Evolutionary conservation across 2,888 invertebrate genomes (phyloP), one percentile per base, ranked within the genome.

Genomic region (Drosophila monieri): DNA sequence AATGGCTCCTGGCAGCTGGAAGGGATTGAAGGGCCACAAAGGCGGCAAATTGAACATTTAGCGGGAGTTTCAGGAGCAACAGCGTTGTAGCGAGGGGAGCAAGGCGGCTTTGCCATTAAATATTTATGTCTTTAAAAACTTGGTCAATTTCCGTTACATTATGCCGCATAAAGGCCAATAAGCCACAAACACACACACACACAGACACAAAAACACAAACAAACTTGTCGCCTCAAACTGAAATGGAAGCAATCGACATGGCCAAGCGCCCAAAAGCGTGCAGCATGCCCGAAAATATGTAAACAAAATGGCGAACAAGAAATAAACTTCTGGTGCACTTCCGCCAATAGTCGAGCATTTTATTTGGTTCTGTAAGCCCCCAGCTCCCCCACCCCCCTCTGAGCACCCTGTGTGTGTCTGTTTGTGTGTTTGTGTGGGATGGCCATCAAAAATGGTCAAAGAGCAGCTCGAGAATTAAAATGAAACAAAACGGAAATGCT

Each of bases 301-400:
- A 69, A 76, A 71, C 78, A 83, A 76, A 85, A 80, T 84, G 80
- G 85, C 80, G 75, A 58, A 76, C 73, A 76, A 83, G 77, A 83
- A 85, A 78, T 77, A 68, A 85, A 85, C 84, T 86, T 86, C 84
- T 86, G 86, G 81, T 79, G 66, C 73, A 85, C 85, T 84, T 86
- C 85, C 85, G 85, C 81, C 80, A 78, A 76, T 83, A 84, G 83
- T 83, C 78, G 83, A 85, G 85, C 77, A 80, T 84, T 85, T 85
- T 78, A 83, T 85, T 84, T 77, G 76, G 78, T 81, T 80, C 85
- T 74, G 59, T 51, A 30, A 14, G 60, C 75, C 72, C 58, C 12
- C 21, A 10, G 18, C 5, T 65, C 75, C 72, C 57, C 12, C 18
- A 8, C 27, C 2, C 4, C 49, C 1, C 18, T 15, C 30, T 35